Conservation (phyloP, 2,113 vertebrate species). For the Gymnorhina tibicen region DNA sequence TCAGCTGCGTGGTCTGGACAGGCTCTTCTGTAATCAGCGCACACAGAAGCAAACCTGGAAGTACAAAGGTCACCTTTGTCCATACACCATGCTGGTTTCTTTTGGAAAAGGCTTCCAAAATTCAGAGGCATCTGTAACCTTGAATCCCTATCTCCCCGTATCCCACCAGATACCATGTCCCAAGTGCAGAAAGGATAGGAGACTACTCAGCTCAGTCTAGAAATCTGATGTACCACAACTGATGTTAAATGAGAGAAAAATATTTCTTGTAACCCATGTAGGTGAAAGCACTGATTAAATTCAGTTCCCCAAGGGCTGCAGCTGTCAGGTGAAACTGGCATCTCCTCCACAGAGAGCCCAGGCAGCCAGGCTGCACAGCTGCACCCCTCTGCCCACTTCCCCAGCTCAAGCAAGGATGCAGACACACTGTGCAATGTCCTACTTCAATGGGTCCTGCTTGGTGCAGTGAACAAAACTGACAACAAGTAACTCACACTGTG, state of each 20-base stretch:
- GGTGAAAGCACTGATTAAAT: neutral
- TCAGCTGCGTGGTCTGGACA: neutral
- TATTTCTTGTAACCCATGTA: neutral
- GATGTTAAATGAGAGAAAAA: neutral
- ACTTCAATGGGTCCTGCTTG: neutral
- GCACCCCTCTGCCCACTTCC: neutral
- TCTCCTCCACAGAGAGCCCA: neutral
- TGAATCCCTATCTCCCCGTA: no score
- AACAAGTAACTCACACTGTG: neutral
- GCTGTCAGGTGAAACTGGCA: neutral
- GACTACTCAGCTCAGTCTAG: neutral
- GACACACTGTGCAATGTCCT: neutral
- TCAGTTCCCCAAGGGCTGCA: neutral
- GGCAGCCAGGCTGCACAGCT: neutral
- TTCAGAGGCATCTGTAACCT: neutral
- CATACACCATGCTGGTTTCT: neutral
- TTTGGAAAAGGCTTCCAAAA: neutral
- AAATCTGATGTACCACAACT: neutral
- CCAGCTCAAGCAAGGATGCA: neutral
- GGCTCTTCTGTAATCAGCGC: neutral
- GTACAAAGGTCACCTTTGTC: neutral
- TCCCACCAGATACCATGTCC: neutral
- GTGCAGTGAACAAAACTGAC: neutral
- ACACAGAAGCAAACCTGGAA: neutral
- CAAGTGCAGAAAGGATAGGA: neutral